phyloP scores from a whole-genome alignment of 2,888 invertebrate genomes.

The Mycalesis mineus region DNA sequence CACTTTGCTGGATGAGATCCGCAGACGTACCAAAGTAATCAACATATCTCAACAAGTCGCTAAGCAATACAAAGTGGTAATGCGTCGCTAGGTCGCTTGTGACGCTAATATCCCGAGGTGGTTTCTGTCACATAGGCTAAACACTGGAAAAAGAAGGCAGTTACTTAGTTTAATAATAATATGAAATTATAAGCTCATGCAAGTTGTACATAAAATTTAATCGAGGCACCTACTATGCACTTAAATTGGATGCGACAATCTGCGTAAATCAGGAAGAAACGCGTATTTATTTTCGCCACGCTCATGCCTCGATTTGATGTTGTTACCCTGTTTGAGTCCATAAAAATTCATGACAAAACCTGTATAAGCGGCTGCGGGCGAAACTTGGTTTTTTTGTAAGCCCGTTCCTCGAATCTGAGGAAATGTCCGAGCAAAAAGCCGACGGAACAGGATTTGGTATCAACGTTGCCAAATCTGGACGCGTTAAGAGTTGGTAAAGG shows the following conservation, averaged over 20 bases:
- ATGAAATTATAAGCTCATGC: no score
- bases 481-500: conserved; percentile 75
- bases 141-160: no score
- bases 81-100: no score
- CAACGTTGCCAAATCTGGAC: conserved; percentile 74
- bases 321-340: conserved; percentile 57
- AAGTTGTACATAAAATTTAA: no score
- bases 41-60: no score
- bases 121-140: no score
- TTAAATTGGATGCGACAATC: background rate
- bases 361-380: conserved; percentile 71
- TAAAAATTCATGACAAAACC: conserved; percentile 75
- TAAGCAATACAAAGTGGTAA: no score
- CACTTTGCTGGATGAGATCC: no score
- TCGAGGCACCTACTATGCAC: background rate
- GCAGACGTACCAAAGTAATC: no score
- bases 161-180: no score
- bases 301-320: conserved; percentile 57
- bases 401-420: conserved; percentile 72
- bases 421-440: conserved; percentile 71
- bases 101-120: no score
- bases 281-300: conserved; percentile 42
- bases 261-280: conserved; percentile 11
- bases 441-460: conserved; percentile 73
- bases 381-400: conserved; percentile 65